These are phyloP conservation scores for Xiphydria camelus DNA, from an alignment of 2,888 invertebrate species.

Conservation along the genomic window DNA sequence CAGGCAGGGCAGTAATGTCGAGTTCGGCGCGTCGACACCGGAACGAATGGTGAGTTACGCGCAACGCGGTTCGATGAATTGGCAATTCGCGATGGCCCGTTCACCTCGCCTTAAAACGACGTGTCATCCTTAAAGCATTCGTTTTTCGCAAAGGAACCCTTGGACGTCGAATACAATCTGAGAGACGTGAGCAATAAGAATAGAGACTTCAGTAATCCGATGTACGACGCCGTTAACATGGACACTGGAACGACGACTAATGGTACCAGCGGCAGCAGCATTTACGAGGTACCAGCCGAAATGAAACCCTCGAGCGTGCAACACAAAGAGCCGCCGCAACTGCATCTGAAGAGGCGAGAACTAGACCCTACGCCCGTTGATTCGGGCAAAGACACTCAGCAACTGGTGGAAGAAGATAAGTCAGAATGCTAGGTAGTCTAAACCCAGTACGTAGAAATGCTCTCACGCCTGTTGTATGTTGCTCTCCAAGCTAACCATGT, in stretches of 20 bases:
- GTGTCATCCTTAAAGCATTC: not conserved
- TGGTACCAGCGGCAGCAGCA: constrained; percentile 69
- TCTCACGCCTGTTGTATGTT: constrained; percentile 36
- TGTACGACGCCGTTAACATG: constrained; percentile 90
- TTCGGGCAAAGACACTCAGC: constrained; percentile 89
- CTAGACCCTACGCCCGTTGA: constrained; percentile 82
- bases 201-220: constrained; percentile 95
- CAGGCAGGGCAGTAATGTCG: constrained; percentile 91
- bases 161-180: constrained; percentile 79
- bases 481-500: constrained; percentile 22
- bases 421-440: constrained; percentile 57
- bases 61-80: too few relatives aligned
- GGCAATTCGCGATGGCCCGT: too few relatives aligned
- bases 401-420: constrained; percentile 87
- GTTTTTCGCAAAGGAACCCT: constrained; percentile 61
- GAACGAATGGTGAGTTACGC: constrained; percentile 54
- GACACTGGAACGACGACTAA: constrained; percentile 63
- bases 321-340: constrained; percentile 74
- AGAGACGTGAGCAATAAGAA: constrained; percentile 78
- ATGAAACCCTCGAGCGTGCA: constrained; percentile 81
- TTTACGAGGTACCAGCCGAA: constrained; percentile 82
- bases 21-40: constrained; percentile 69
- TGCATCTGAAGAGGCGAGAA: constrained; percentile 75
- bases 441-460: constrained; percentile 17
- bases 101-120: too few relatives aligned